phyloP scores from a whole-genome alignment of 1,140 invertebrate species.

The Meloidogyne floridensis region DNA sequence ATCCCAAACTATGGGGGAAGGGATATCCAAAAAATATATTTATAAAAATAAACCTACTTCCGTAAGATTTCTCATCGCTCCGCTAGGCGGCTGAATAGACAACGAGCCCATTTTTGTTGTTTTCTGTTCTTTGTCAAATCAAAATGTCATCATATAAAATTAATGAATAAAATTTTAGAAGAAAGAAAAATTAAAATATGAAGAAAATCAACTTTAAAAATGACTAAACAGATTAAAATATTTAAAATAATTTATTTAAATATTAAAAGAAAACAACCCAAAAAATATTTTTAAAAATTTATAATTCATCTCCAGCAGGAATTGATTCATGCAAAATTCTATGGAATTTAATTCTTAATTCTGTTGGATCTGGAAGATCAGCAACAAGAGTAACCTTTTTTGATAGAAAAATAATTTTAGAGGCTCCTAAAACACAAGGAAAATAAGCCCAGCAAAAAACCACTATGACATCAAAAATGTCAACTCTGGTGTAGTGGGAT shows the following conservation, averaged over 20 bases:
- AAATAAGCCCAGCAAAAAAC: too few relatives aligned
- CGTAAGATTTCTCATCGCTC: constrained; percentile 44
- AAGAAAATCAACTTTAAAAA: background rate
- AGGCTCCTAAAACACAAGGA: too few relatives aligned
- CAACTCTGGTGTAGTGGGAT: too few relatives aligned
- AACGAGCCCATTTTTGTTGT: constrained; percentile 45
- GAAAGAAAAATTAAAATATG: background rate
- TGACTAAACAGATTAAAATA: background rate
- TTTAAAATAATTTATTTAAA: constrained; percentile 15
- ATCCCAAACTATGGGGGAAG: too few relatives aligned
- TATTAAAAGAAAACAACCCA: background rate
- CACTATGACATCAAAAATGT: too few relatives aligned
- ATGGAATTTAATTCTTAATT: constrained; percentile 91
- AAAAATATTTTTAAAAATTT: constrained; percentile 23
- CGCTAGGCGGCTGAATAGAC: constrained; percentile 45
- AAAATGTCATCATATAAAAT: background rate
- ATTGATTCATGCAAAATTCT: constrained; percentile 93
- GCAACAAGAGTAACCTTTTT: constrained; percentile 71
- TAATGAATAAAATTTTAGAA: background rate
- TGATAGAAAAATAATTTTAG: background rate
- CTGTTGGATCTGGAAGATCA: constrained; percentile 94
- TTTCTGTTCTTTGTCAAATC: background rate
- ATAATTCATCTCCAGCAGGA: constrained; percentile 94
- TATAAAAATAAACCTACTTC: constrained; percentile 27
- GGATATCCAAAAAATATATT: background rate